A percentile compares a stretch with the other conserved stretches of the same genome.
Evolutionary conservation across 1,140 invertebrate species (phyloP).

Genomic region (Leptinotarsa undecemlineata): DNA sequence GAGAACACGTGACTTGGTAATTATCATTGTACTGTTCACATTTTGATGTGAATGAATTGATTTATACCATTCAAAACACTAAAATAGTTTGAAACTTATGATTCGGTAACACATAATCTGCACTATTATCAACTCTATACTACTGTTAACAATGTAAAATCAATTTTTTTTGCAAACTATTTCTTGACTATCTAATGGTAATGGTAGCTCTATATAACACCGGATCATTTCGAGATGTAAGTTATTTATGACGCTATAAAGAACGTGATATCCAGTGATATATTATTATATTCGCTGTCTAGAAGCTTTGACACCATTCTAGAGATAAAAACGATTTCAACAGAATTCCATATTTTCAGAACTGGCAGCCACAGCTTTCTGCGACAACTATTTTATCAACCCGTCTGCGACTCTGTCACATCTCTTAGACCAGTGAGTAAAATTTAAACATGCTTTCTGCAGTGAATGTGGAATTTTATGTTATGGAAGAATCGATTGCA

Average conservation of each 20-base stretch:
- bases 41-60: no score
- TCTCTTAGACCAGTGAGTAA: neutral
- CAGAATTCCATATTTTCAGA: constrained; percentile 1
- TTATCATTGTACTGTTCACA: no score
- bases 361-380: neutral
- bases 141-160: neutral
- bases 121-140: neutral
- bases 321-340: neutral
- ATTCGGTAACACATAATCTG: neutral
- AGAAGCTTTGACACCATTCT: neutral
- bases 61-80: no score
- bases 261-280: neutral
- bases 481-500: no score
- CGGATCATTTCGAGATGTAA: neutral
- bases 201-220: neutral
- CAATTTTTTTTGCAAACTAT: neutral
- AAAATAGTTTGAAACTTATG: neutral
- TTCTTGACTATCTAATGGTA: neutral
- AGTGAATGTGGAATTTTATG: no score
- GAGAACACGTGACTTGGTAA: no score
- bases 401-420: neutral
- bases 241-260: neutral
- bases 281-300: neutral
- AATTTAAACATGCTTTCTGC: neutral
- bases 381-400: neutral